Evolutionary conservation across 2,797 vertebrate genomes (phyloP), one percentile per base, ranked within the genome.

Genomic region (Sparidentex hasta): DNA sequence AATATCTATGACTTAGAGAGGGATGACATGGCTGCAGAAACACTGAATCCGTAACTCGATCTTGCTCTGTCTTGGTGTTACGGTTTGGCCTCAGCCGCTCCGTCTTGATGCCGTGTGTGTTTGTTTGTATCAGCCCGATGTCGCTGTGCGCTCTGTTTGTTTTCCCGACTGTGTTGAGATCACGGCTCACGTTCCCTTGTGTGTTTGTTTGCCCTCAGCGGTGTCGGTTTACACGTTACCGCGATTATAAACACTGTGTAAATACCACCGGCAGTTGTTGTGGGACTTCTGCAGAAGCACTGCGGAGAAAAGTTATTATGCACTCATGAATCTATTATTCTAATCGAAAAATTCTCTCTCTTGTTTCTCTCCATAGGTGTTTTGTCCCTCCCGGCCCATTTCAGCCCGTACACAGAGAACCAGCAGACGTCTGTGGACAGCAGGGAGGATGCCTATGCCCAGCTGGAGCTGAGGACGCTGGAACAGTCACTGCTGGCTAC

Each of bases 401-500:
- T 99, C 93, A 99, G 98, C 73, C 98, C 98, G 0, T 99, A 99
- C 94, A 97, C 97, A 0, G 96, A 98, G 0, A 95, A 96, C 85
- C 96, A 96, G 4, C 96, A 96, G 17, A 74, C 90, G 7, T 93
- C 94, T 72, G 92, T 90, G 5, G 97, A 98, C 0, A 97, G 96
- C 88, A 94, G 96, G 33, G 97, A 97, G 0, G 97, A 98, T 0
- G 97, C 98, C 61, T 99, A 98, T 0, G 98, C 96, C 16, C 98
- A 99, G 87, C 96, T 99, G 92, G 98, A 99, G 78, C 96, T 99
- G 44, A 96, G 98, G 44, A 99, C 98, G 0, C 94, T 99, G 92
- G 98, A 99, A 86, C 98, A 99, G 91, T 97, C 98, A 9, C 94
- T 99, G 71, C 92, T 99, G 88, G 98, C 98, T 62, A 99, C 98